phyloP scores from a whole-genome alignment of 2,113 vertebrate species.

The Gulo gulo region DNA sequence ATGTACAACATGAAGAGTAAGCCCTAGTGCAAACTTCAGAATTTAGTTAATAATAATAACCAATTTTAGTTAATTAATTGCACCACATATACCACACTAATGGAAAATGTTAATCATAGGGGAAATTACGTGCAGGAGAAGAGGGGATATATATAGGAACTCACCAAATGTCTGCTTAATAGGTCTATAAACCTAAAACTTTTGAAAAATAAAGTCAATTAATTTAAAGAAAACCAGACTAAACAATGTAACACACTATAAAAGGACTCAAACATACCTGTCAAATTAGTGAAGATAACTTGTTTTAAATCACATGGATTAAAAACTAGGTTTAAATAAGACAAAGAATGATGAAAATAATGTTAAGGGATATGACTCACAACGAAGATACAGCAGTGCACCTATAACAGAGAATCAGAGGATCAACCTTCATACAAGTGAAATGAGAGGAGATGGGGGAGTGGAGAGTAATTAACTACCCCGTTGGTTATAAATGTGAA shows the following conservation, averaged over 20 bases:
- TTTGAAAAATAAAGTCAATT: background rate
- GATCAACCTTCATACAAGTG: no score
- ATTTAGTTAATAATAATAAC: background rate
- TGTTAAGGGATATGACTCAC: no score
- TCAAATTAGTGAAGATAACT: background rate
- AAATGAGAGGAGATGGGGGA: background rate
- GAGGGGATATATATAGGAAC: background rate
- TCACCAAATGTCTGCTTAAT: background rate
- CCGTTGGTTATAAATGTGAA: no score
- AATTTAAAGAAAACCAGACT: background rate
- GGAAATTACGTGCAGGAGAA: background rate
- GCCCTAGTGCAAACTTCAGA: background rate
- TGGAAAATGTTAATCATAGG: background rate
- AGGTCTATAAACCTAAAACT: background rate
- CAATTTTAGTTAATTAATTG: background rate
- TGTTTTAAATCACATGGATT: background rate
- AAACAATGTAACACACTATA: background rate
- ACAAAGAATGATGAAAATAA: background rate
- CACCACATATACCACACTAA: background rate
- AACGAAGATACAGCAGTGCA: no score
- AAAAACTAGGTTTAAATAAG: background rate
- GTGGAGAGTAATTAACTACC: background rate
- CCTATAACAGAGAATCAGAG: no score
- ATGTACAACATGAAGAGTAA: background rate
- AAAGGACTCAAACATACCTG: background rate